These are phyloP conservation scores for Macrochelys suwanniensis DNA, from an alignment of 2,797 vertebrate species.

Conservation along the genomic window DNA sequence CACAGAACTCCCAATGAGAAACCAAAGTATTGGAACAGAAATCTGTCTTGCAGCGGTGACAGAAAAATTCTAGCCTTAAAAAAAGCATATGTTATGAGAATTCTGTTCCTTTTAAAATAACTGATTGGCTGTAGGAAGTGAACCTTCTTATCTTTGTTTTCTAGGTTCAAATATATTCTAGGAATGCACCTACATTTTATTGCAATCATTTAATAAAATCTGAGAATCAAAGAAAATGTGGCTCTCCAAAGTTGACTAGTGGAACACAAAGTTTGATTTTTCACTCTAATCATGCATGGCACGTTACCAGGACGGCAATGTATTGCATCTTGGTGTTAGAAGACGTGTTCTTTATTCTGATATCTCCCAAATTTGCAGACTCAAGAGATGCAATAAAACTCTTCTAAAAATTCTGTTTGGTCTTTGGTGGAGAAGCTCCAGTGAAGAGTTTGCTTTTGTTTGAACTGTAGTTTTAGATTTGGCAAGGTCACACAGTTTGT, in stretches of 20 bases:
- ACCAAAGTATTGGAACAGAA: neutral
- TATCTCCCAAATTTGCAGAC: neutral
- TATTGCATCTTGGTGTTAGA: neutral
- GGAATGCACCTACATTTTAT: neutral
- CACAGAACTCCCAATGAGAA: neutral
- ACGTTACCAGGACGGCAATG: accelerated
- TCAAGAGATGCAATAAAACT: neutral
- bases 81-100: neutral
- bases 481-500: neutral
- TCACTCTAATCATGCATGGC: neutral
- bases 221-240: neutral
- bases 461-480: neutral
- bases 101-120: neutral
- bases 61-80: neutral
- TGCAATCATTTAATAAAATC: neutral
- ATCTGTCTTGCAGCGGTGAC: neutral
- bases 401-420: neutral
- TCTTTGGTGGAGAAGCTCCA: neutral
- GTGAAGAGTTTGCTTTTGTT: neutral
- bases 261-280: neutral
- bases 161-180: neutral
- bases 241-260: neutral
- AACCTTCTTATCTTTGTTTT: neutral
- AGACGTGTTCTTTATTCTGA: neutral
- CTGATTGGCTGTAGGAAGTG: neutral